Base-by-base conservation (phyloP, 2,797 vertebrate species). In the Rhodeus uyekii region DNA sequence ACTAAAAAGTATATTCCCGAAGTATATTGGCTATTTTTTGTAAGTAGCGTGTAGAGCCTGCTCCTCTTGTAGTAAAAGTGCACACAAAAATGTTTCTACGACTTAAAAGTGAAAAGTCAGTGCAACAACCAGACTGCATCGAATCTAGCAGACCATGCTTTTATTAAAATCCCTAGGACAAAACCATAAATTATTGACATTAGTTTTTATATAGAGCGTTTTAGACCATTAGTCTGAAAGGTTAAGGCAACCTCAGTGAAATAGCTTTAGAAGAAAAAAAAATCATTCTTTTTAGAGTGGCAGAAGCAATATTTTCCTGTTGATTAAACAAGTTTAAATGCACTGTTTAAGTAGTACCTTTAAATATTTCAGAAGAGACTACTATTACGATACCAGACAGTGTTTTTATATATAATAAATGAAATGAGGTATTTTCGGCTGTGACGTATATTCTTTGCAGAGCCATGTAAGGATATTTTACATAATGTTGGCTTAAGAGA, bases 171-270 rank as follows among this genome's bases (percentile, higher is more conserved):
- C 85, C 88, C 83, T 19, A 83, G 89, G 84, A 91, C 80, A 65
- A 81, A 61, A 68, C 53, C 84, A 90, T 95, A 86, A 94, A 95
- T 94, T 93, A 94, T 95, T 94, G 88, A 94, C 84, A 87, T 79
- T 76, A 12, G 80, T 76, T 91, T 90, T 88, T 92, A 93, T 93
- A 92, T 91, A 91, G 89, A 91, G 91, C 90, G 83, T 90, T 91
- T 93, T 92, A 90, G 91, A 90, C 92, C 92, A 93, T 94, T 94
- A 94, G 91, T 78, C 86, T 81, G 80, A 86, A 86, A 92, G 71
- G 76, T 81, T 80, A 42, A 81, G 65, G 68, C 67, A 75, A 80
- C 81, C 78, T 84, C 78, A 68, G 34, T 81, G 63, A 36, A 82
- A 34, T 10, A 22, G 58, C 64, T 76, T 73, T 24, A 42, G 61